Conservation (phyloP, 1,140 invertebrate genomes). For the Gonioctena quinquepunctata region DNA sequence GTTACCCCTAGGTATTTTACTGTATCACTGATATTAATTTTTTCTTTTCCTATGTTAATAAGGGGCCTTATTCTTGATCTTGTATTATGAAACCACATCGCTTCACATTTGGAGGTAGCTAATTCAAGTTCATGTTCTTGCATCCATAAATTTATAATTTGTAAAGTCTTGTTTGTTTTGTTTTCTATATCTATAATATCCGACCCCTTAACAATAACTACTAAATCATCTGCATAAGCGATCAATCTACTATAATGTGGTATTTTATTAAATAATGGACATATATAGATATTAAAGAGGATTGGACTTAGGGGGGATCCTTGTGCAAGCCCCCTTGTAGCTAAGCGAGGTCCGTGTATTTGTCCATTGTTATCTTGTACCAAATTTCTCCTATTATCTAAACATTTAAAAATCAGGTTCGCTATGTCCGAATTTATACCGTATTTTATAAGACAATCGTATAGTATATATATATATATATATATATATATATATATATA, state of each 20-base stretch:
- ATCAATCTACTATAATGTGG: neutral
- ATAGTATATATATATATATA: too few species aligned
- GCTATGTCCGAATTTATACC: neutral
- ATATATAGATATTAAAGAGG: slow-evolving; percentile 2
- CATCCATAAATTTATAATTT: neutral
- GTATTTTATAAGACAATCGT: too few species aligned
- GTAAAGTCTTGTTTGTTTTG: neutral
- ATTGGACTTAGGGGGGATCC: too few species aligned
- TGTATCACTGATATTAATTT: neutral
- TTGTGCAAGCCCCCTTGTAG: neutral
- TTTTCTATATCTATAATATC: neutral
- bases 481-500: too few species aligned
- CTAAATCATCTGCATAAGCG: too few species aligned
- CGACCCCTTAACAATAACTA: neutral
- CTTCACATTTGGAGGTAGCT: neutral
- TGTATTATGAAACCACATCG: neutral
- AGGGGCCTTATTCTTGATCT: neutral
- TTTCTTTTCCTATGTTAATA: neutral
- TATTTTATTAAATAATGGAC: neutral
- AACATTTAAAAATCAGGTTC: slow-evolving; percentile 3
- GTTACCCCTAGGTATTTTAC: slow-evolving; percentile 8
- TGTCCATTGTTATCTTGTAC: too few species aligned
- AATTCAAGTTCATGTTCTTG: neutral
- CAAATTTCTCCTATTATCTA: too few species aligned
- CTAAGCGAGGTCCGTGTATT: neutral